These are phyloP conservation scores for Chaetura pelagica DNA, from an alignment of 2,113 vertebrate species.

Conservation along the genomic window DNA sequence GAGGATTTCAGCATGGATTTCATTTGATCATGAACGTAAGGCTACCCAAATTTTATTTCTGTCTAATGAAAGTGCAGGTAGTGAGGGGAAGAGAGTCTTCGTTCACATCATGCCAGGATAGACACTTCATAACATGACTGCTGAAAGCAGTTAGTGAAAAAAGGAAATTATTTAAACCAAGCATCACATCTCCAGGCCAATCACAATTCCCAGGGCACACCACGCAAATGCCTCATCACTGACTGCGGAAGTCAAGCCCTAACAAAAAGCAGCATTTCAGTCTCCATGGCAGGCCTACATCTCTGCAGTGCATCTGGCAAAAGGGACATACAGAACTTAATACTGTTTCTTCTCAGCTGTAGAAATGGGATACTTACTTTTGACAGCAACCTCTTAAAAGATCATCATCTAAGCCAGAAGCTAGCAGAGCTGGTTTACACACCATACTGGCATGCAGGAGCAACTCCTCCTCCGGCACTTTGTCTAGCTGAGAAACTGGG, in stretches of 20 bases:
- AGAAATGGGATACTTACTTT: not conserved
- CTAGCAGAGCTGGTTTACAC: not conserved
- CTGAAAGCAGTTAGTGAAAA: not conserved
- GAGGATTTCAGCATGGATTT: not conserved
- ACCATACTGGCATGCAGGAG: not conserved
- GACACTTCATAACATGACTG: not conserved
- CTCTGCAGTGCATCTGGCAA: not conserved
- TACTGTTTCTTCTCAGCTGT: not conserved
- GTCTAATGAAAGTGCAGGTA: not conserved
- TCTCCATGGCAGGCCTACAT: not conserved
- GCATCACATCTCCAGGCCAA: not conserved
- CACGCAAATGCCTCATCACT: fast-evolving
- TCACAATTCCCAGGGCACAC: fast-evolving
- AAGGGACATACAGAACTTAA: not conserved
- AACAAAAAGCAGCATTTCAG: not conserved
- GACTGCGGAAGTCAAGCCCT: not conserved
- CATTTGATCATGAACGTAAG: not conserved
- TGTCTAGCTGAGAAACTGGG: not conserved
- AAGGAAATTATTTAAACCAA: conserved; percentile 15
- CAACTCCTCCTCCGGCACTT: not conserved
- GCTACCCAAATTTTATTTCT: not conserved
- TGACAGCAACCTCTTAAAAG: not conserved
- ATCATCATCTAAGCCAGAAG: not conserved
- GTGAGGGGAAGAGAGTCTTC: not conserved
- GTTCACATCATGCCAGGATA: not conserved